Conservation (phyloP, 2,797 vertebrate genomes). For the Microctenopoma steveboyesi region DNA sequence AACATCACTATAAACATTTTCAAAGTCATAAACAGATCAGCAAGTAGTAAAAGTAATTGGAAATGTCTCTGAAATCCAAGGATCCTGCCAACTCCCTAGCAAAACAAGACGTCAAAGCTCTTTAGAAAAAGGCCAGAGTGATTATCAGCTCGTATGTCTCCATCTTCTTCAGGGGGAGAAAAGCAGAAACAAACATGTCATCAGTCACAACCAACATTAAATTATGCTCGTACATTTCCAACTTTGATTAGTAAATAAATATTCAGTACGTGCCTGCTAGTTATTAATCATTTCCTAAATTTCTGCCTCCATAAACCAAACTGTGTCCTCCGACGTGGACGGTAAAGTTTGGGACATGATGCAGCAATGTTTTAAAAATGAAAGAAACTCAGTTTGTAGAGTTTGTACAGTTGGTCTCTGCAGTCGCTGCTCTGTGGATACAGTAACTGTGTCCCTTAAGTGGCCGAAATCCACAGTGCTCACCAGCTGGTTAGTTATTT, state of each 20-base stretch:
- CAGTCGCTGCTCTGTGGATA: too few relatives aligned
- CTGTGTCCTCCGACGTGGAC: not conserved
- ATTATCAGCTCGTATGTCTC: constrained; percentile 48
- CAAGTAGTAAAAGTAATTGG: constrained; percentile 48
- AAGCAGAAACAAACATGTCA: constrained; percentile 66
- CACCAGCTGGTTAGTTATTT: too few relatives aligned
- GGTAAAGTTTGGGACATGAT: not conserved
- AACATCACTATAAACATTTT: constrained; percentile 20
- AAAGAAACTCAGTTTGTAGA: too few relatives aligned
- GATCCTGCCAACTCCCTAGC: constrained; percentile 31
- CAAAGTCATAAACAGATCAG: constrained; percentile 44
- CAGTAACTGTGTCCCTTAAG: too few relatives aligned
- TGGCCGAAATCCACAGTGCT: too few relatives aligned
- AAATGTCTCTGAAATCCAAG: constrained; percentile 28
- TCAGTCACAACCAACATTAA: constrained; percentile 40
- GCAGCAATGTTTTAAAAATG: too few relatives aligned
- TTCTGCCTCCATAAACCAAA: too few relatives aligned
- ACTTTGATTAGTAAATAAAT: constrained; percentile 61
- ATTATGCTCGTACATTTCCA: constrained; percentile 49
- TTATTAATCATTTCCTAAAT: constrained; percentile 24
- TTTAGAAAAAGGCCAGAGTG: constrained; percentile 35
- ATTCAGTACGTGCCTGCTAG: constrained; percentile 18
- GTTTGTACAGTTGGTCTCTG: too few relatives aligned
- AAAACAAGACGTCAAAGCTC: constrained; percentile 55
- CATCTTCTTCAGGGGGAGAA: constrained; percentile 39